Conservation (phyloP, 2,888 invertebrate genomes). For the Drosophila fulvimacula region DNA sequence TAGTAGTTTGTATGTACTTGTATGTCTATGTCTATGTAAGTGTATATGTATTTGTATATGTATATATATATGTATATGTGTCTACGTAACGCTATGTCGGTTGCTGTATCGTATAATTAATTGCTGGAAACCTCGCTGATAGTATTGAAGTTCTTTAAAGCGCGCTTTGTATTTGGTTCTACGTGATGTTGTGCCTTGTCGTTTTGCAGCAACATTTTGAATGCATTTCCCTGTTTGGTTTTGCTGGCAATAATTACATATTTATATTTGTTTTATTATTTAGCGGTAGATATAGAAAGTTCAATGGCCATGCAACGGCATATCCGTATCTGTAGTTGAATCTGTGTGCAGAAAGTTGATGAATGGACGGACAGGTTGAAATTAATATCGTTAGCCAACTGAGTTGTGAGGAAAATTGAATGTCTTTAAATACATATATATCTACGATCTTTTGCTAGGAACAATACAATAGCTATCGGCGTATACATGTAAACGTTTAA, state of each 20-base stretch:
- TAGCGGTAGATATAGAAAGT: constrained; percentile 36
- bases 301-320: constrained; percentile 40
- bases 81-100: constrained; percentile 33
- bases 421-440: constrained; percentile 7
- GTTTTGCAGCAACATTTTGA: constrained; percentile 65
- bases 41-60: constrained; percentile 21
- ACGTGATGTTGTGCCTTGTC: constrained; percentile 12
- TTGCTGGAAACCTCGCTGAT: constrained; percentile 76
- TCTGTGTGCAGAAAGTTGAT: constrained; percentile 54
- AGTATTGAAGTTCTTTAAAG: constrained; percentile 59
- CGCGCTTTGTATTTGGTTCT: constrained; percentile 34
- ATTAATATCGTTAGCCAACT: constrained; percentile 53
- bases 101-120: constrained; percentile 55
- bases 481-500: constrained; percentile 21
- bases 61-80: constrained; percentile 14
- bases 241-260: constrained; percentile 38
- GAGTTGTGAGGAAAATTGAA: constrained; percentile 10
- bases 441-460: constrained; percentile 55
- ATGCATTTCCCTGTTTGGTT: constrained; percentile 52
- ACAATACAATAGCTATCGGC: constrained; percentile 59
- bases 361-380: constrained; percentile 75
- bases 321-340: constrained; percentile 30
- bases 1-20: constrained; percentile 22
- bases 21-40: constrained; percentile 17
- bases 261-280: constrained; percentile 29